Evolutionary conservation across 1,140 invertebrate species (phyloP).

Genomic region (Amyelois transitella): DNA sequence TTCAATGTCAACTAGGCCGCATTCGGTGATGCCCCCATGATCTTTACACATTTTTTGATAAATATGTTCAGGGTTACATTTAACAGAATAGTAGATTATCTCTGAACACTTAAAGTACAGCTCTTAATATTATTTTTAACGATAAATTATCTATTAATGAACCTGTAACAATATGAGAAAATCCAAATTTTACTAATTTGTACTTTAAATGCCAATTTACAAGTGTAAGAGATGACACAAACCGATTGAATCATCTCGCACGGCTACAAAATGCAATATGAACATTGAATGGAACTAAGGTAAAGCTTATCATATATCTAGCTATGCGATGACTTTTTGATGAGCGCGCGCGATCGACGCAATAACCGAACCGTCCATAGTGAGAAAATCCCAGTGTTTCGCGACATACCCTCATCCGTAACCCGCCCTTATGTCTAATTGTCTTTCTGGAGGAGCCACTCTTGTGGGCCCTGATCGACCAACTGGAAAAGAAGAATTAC

Average conservation of each 20-base stretch:
- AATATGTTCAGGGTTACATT: slow-evolving; percentile 58
- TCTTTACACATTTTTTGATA: slow-evolving; percentile 36
- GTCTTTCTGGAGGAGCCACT: slow-evolving; percentile 73
- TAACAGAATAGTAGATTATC: slow-evolving; percentile 62
- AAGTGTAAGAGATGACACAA: slow-evolving; percentile 67
- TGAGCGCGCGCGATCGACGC: slow-evolving; percentile 59
- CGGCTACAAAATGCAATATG: slow-evolving; percentile 60
- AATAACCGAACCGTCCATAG: slow-evolving; percentile 64
- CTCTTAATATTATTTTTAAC: slow-evolving; percentile 71
- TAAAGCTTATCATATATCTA: slow-evolving; percentile 60
- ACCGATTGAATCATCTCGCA: slow-evolving; percentile 61
- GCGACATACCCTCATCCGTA: slow-evolving; percentile 65
- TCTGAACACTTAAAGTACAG: slow-evolving; percentile 75
- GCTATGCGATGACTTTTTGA: slow-evolving; percentile 73
- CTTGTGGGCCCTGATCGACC: slow-evolving; percentile 73
- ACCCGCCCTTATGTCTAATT: slow-evolving; percentile 68
- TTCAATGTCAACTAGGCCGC: slow-evolving; percentile 17
- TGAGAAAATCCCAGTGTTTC: slow-evolving; percentile 67
- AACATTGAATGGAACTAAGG: slow-evolving; percentile 51
- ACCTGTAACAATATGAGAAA: slow-evolving; percentile 74
- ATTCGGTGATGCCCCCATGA: slow-evolving; percentile 37
- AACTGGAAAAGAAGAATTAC: slow-evolving; percentile 73
- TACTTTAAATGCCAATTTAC: slow-evolving; percentile 75
- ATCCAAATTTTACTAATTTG: slow-evolving; percentile 74
- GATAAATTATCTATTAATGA: slow-evolving; percentile 70